These are phyloP conservation scores for Zaprionus inermis DNA, from an alignment of 1,140 invertebrate species.

Conservation along the genomic window DNA sequence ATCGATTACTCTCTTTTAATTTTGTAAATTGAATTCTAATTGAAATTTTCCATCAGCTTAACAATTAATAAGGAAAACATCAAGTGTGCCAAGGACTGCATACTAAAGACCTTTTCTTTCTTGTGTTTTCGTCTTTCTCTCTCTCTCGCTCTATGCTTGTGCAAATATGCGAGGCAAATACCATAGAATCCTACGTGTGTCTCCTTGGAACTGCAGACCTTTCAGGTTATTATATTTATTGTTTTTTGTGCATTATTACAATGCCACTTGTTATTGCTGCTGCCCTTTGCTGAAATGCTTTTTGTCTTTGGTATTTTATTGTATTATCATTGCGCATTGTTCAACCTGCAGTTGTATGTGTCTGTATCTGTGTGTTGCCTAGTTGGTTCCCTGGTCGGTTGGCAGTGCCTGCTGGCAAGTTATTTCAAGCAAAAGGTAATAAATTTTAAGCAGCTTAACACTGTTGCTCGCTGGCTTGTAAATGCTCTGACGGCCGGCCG, in stretches of 20 bases:
- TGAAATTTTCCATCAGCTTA: conserved; percentile 17
- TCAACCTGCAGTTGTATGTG: conserved; percentile 43
- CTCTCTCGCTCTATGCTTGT: conserved; percentile 10
- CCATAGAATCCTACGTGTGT: conserved; percentile 21
- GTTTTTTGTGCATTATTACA: conserved; percentile 58
- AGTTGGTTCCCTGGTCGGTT: conserved; percentile 33
- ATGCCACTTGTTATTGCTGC: conserved; percentile 55
- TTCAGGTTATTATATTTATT: conserved; percentile 52
- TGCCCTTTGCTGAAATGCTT: conserved; percentile 57
- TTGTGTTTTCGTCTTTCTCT: not conserved
- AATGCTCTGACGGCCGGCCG: conserved; percentile 54
- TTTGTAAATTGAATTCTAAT: conserved; percentile 3
- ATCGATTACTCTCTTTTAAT: not conserved
- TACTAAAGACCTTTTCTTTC: not conserved
- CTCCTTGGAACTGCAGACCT: conserved; percentile 43
- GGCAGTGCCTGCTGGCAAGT: conserved; percentile 57
- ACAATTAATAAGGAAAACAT: conserved; percentile 28
- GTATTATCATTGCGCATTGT: conserved; percentile 70
- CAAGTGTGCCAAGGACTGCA: not conserved
- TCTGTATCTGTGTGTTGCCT: conserved; percentile 53
- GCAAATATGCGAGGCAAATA: conserved; percentile 44
- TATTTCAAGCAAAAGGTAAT: conserved; percentile 83
- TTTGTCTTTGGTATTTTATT: conserved; percentile 70
- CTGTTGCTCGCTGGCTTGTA: conserved; percentile 81
- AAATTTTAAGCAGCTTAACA: conserved; percentile 84